A percentile compares a stretch with the other conserved stretches of the same genome.
These are phyloP conservation scores for Poecilus cupreus DNA, from an alignment of 2,888 invertebrate species.

Conservation along the genomic window DNA sequence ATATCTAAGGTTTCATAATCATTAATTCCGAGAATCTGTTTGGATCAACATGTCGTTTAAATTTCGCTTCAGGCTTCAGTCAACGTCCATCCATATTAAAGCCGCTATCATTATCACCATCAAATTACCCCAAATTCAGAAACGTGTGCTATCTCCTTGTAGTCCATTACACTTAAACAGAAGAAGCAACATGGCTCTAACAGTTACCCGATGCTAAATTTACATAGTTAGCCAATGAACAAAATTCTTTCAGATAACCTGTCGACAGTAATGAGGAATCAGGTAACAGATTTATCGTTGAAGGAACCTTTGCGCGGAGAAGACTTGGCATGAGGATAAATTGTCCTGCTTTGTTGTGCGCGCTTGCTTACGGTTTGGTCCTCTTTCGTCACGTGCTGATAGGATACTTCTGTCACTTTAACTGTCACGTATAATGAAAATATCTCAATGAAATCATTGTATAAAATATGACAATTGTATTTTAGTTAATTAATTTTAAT, in stretches of 20 bases:
- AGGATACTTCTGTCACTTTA: neutral
- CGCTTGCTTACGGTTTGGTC: neutral
- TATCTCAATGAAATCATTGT: too few species aligned
- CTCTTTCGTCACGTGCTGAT: neutral
- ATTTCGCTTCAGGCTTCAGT: neutral
- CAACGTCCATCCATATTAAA: neutral
- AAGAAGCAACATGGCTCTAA: neutral
- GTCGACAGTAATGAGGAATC: constrained; percentile 14
- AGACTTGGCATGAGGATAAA: neutral
- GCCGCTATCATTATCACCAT: neutral
- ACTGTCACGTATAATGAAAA: neutral
- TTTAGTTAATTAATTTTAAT: too few species aligned
- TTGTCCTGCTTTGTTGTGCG: neutral
- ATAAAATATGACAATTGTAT: too few species aligned
- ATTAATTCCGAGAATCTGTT: constrained; percentile 9
- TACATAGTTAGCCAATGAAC: neutral
- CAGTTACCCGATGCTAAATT: neutral
- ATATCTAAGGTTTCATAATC: constrained; percentile 20
- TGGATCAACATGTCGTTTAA: neutral
- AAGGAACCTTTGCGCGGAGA: neutral
- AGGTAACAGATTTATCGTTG: constrained; percentile 11
- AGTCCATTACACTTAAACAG: constrained; percentile 19
- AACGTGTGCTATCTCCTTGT: neutral
- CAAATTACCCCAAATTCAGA: constrained; percentile 12
- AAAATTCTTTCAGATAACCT: neutral